Base-by-base conservation (phyloP, 2,888 invertebrate genomes). In the Hedychridium roseum region DNA sequence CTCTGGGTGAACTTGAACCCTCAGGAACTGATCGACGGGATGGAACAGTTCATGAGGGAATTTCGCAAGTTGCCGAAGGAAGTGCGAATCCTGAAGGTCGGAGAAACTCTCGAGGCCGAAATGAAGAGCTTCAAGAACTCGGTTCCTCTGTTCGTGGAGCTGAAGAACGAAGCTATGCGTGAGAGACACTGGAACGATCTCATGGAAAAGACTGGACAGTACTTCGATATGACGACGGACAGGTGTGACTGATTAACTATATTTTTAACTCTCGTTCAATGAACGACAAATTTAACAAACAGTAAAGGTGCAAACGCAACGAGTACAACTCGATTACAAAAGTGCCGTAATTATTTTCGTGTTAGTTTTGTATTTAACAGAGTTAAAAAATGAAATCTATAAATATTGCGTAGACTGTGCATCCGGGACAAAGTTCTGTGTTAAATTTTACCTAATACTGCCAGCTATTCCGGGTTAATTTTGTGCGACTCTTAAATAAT, bases 101-200 rank as follows among this genome's bases (percentile, higher is more conserved):
- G 90, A 0, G 72, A 84, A 53, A 85, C 85, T 60, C 74, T 96
- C 15, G 91, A 94, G 54, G 77, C 87, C n/a, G 88, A 88, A 69
- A 90, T 96, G 92, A 91, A 89, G 68, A 90, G 91, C 68, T 96
- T 96, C 80, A 90, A 90, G 72, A 87, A 87, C 57, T 88, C 92
- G 0, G 89, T 96, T 1, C 94, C 95, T 0, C 80, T 96, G 35
- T 94, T 95, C 87, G 91, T 93, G 2, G 91, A 93, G 30, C 79
- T 97, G 40, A 96, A 95, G 78, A 91, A 94, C 72, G 94, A 95
- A 68, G 93, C 95, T 0, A 85, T 97, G 77, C 82, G 94, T 6
- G 91, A 92, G 61, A 84, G 95, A 7, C 96, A 97, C 79, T 97
- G 96, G 96, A 85, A 87, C 61, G 87, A 90, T 64, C 81, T 96